Conservation (phyloP, 2,113 vertebrate species). For the Hiodon alosoides region DNA sequence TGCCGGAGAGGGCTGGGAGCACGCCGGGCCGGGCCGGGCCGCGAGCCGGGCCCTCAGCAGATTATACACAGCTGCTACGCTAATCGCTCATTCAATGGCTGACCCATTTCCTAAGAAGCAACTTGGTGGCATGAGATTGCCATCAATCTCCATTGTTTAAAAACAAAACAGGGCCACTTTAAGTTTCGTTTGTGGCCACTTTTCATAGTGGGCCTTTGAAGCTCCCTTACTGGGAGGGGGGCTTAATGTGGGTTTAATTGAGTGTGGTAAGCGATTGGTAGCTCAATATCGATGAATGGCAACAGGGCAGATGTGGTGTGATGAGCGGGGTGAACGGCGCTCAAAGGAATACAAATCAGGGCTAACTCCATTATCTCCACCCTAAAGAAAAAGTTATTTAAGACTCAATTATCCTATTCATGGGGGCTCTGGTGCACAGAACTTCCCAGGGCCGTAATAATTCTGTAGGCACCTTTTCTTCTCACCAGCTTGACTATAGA, state of each 20-base stretch:
- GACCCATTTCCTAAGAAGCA: slow-evolving; percentile 45
- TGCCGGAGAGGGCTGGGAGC: slow-evolving; percentile 51
- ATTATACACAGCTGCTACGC: slow-evolving; percentile 73
- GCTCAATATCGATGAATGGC: slow-evolving; percentile 62
- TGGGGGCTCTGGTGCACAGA: slow-evolving; percentile 63
- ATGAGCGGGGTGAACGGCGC: slow-evolving; percentile 59
- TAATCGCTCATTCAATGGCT: slow-evolving; percentile 56
- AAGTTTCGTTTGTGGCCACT: slow-evolving; percentile 71
- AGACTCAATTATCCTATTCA: slow-evolving; percentile 80
- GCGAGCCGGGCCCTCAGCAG: slow-evolving; percentile 55
- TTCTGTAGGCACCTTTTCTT: slow-evolving; percentile 73
- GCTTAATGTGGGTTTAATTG: slow-evolving; percentile 87
- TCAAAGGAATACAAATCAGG: slow-evolving; percentile 79
- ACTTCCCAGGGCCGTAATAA: slow-evolving; percentile 69
- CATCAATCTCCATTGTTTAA: slow-evolving; percentile 63
- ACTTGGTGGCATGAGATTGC: slow-evolving; percentile 65
- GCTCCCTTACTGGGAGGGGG: slow-evolving; percentile 62
- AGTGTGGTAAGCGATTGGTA: slow-evolving; percentile 80
- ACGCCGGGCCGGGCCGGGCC: slow-evolving; percentile 48
- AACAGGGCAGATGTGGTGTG: slow-evolving; percentile 82
- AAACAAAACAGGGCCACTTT: slow-evolving; percentile 62
- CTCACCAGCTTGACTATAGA: slow-evolving; percentile 66
- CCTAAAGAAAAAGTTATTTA: slow-evolving; percentile 65
- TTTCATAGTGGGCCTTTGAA: slow-evolving; percentile 51
- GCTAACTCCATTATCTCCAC: slow-evolving; percentile 63